These are phyloP conservation scores for Seriola quinqueradiata DNA, from an alignment of 2,113 vertebrate genomes.

Conservation along the genomic window DNA sequence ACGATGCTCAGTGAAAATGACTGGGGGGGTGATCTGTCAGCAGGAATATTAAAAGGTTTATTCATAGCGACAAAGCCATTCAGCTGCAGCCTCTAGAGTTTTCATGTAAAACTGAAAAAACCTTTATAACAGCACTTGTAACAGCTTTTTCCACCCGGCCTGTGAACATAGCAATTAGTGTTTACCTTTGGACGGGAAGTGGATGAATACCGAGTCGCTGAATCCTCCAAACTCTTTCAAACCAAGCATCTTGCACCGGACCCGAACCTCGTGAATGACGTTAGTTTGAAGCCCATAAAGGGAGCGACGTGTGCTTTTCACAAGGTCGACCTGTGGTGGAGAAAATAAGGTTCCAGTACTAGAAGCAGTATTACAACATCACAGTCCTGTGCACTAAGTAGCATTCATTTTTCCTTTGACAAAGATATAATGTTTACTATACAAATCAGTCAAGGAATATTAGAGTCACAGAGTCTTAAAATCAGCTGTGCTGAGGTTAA, in stretches of 20 bases:
- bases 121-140: background rate
- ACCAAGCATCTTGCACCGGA: conserved; percentile 86
- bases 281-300: conserved; percentile 89
- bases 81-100: background rate
- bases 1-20: no score
- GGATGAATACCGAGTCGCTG: conserved; percentile 87
- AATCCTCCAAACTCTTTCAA: conserved; percentile 90
- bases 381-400: background rate
- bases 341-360: background rate
- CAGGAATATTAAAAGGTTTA: background rate
- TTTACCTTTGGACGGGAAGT: conserved; percentile 78
- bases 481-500: background rate
- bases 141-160: background rate
- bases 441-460: background rate
- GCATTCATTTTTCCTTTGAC: background rate
- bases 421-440: background rate
- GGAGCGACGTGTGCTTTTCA: conserved; percentile 80
- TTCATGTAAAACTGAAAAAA: background rate
- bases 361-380: background rate
- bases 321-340: conserved; percentile 81
- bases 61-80: background rate
- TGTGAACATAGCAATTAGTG: background rate
- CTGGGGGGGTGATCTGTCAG: background rate
- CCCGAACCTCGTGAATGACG: conserved; percentile 89
- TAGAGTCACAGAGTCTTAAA: background rate